Evolutionary conservation across 2,888 invertebrate genomes (phyloP), one percentile per base, ranked within the genome.

Genomic region (Elegia similella): DNA sequence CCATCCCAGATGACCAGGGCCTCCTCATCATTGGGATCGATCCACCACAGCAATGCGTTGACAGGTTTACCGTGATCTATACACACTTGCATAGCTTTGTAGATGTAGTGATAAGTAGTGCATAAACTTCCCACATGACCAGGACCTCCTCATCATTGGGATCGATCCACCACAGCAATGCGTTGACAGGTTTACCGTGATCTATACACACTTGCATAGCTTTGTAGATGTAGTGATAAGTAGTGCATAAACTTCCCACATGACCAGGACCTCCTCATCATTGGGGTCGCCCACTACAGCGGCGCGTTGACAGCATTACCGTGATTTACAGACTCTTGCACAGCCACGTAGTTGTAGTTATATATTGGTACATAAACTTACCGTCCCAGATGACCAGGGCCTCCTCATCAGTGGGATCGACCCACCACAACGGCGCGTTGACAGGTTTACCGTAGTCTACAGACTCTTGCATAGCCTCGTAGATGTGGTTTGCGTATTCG

Each of bases 161-260:
- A 67, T 94, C 95, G 0, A 95, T 75, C 97, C 97, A 97, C 97
- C 97, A 98, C n/a, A n/a, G n/a, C n/a, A n/a, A n/a, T n/a, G n/a
- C n/a, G n/a, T n/a, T n/a, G n/a, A n/a, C n/a, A n/a, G n/a, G n/a
- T n/a, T n/a, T n/a, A n/a, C n/a, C n/a, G n/a, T n/a, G n/a, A n/a
- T n/a, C n/a, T n/a, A n/a, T n/a, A n/a, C n/a, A n/a, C n/a, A n/a
- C n/a, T n/a, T n/a, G n/a, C n/a, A n/a, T n/a, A n/a, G n/a, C n/a
- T n/a, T n/a, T n/a, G n/a, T n/a, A n/a, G n/a, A n/a, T n/a, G n/a
- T n/a, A n/a, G n/a, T 93, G n/a, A n/a, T n/a, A n/a, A n/a, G n/a
- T n/a, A n/a, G n/a, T n/a, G n/a, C n/a, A n/a, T n/a, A n/a, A n/a
- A n/a, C n/a, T n/a, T n/a, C n/a, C n/a, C n/a, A n/a, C n/a, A n/a